phyloP scores from a whole-genome alignment of 2,113 vertebrate species.

The Microcebus lehilahytsara region DNA sequence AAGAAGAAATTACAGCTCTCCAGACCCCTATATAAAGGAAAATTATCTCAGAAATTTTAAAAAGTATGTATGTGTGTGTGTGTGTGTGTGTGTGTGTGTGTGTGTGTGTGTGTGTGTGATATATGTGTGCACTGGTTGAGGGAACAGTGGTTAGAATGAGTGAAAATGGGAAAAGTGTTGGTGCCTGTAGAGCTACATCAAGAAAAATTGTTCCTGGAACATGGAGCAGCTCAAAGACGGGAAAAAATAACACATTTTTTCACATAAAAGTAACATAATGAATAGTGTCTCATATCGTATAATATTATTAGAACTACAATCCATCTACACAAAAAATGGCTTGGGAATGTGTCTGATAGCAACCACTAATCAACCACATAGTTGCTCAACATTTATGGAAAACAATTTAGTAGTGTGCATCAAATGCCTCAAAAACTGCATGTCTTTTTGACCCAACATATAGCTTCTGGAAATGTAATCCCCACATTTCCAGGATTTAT shows the following conservation, averaged over 20 bases:
- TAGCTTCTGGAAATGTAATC: background rate
- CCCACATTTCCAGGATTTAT: background rate
- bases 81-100: too few species aligned
- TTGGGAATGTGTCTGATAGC: background rate
- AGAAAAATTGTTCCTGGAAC: background rate
- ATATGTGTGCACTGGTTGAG: background rate
- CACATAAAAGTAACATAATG: background rate
- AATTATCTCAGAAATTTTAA: background rate
- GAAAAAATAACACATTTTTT: background rate
- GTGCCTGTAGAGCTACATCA: background rate
- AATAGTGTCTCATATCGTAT: background rate
- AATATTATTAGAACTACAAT: background rate
- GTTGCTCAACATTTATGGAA: background rate
- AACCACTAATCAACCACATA: background rate
- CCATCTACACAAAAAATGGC: background rate
- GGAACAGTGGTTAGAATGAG: background rate
- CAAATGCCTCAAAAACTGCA: background rate
- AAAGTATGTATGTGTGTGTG: background rate
- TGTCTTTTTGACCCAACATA: background rate
- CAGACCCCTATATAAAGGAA: background rate
- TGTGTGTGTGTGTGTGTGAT: too few species aligned
- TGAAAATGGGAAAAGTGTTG: background rate
- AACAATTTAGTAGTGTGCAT: background rate
- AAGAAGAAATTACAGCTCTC: conserved; percentile 11
- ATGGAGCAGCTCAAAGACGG: background rate